Conservation (phyloP, 2,797 vertebrate species). For the Pipistrellus pipistrellus region DNA sequence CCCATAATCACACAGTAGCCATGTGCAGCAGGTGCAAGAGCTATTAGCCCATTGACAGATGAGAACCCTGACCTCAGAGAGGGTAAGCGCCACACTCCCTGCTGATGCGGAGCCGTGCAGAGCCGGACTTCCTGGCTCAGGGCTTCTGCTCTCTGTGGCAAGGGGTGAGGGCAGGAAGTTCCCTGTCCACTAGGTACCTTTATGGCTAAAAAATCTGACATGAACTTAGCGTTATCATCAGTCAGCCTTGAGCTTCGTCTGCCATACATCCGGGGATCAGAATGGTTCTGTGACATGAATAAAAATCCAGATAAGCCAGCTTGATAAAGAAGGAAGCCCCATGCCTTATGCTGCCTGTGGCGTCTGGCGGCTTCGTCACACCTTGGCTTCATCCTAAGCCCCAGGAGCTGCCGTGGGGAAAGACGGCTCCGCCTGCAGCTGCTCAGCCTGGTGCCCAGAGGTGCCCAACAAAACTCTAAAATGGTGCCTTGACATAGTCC, state of each 20-base stretch:
- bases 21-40: neutral
- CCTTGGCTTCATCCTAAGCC: neutral
- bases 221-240: neutral
- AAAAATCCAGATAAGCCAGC: neutral
- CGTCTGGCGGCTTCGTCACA: accelerated
- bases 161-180: too few relatives aligned
- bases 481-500: neutral
- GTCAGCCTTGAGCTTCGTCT: neutral
- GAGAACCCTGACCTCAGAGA: neutral
- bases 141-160: neutral
- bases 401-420: accelerated
- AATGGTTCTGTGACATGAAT: neutral
- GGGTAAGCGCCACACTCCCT: neutral
- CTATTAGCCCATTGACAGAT: neutral
- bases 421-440: neutral
- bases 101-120: accelerated
- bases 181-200: accelerated
- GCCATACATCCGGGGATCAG: neutral
- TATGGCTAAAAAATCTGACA: neutral
- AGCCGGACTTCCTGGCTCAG: neutral
- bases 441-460: neutral
- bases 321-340: neutral
- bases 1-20: neutral
- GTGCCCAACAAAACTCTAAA: neutral
- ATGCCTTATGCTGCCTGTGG: neutral